Conservation (phyloP, 2,113 vertebrate species). For the Mus spicilegus region DNA sequence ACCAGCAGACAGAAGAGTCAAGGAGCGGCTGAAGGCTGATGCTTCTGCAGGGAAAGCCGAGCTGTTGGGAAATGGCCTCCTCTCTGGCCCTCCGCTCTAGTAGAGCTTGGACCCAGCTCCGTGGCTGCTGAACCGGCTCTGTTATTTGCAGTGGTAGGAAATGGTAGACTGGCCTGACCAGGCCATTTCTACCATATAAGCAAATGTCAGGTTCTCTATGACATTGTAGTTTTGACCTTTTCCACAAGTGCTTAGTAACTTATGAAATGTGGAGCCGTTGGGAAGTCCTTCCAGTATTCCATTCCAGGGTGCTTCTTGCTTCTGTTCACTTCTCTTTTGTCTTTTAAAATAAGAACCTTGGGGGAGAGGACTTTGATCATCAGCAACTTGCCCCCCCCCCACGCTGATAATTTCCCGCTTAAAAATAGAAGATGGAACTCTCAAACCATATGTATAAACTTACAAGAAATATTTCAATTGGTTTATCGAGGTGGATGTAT, state of each 20-base stretch:
- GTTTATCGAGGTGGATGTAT: slow-evolving; percentile 84
- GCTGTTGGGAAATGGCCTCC: slow-evolving; percentile 46
- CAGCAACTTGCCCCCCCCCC: slow-evolving; percentile 54
- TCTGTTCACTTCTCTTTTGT: slow-evolving; percentile 66
- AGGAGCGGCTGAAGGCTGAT: slow-evolving; percentile 71
- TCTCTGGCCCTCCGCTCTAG: slow-evolving; percentile 54
- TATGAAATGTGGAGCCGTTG: slow-evolving; percentile 70
- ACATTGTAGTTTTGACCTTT: slow-evolving; percentile 56
- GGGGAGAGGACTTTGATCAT: slow-evolving; percentile 75
- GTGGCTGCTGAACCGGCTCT: slow-evolving; percentile 63
- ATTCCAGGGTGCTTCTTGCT: slow-evolving; percentile 78
- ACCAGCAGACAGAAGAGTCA: slow-evolving; percentile 86
- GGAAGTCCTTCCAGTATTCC: slow-evolving; percentile 76
- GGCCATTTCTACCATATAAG: background rate
- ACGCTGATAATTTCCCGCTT: slow-evolving; percentile 82
- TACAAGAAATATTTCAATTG: slow-evolving; percentile 82
- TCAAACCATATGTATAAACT: slow-evolving; percentile 75
- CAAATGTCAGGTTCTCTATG: slow-evolving; percentile 50
- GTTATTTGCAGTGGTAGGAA: slow-evolving; percentile 60
- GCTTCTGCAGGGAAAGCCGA: slow-evolving; percentile 75
- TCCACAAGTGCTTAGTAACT: slow-evolving; percentile 75
- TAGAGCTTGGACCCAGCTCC: slow-evolving; percentile 49
- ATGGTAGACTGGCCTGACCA: slow-evolving; percentile 46
- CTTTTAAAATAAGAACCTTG: slow-evolving; percentile 75
- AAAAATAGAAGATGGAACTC: slow-evolving; percentile 79